Percentiles rank a stretch among this genome's conserved stretches.
Conservation (phyloP, 2,797 vertebrate species). For the Liasis olivaceus region DNA sequence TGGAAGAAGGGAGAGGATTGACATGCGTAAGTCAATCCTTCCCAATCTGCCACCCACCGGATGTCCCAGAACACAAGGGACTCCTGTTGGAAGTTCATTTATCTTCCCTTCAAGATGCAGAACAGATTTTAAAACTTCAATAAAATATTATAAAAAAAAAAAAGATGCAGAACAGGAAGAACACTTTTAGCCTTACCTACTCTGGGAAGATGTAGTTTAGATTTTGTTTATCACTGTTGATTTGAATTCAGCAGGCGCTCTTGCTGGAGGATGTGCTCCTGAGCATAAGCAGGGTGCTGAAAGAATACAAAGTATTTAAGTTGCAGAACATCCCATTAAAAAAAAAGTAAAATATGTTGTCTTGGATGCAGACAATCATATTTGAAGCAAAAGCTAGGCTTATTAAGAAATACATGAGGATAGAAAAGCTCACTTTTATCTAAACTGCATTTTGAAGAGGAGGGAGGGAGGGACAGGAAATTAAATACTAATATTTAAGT, state of each 20-base stretch:
- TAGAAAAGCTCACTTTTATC: not conserved
- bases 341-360: not conserved
- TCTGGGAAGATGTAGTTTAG: not conserved
- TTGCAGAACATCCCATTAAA: not conserved
- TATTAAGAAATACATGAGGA: not conserved
- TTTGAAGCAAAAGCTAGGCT: not conserved
- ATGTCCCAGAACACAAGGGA: not conserved
- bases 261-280: not conserved
- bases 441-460: not conserved
- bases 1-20: not conserved
- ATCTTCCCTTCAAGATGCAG: not conserved
- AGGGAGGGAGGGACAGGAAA: not conserved
- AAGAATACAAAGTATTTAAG: not conserved
- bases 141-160: no score
- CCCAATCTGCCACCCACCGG: not conserved
- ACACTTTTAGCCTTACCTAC: not conserved
- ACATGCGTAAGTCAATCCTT: not conserved
- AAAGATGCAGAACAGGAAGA: not conserved
- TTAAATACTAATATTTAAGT: not conserved
- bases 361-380: not conserved
- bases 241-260: not conserved
- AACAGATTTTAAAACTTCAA: no score
- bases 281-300: not conserved
- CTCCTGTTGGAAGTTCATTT: not conserved
- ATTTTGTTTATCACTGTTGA: not conserved